Conservation (phyloP, 2,888 invertebrate species). For the Sycophila texana region DNA sequence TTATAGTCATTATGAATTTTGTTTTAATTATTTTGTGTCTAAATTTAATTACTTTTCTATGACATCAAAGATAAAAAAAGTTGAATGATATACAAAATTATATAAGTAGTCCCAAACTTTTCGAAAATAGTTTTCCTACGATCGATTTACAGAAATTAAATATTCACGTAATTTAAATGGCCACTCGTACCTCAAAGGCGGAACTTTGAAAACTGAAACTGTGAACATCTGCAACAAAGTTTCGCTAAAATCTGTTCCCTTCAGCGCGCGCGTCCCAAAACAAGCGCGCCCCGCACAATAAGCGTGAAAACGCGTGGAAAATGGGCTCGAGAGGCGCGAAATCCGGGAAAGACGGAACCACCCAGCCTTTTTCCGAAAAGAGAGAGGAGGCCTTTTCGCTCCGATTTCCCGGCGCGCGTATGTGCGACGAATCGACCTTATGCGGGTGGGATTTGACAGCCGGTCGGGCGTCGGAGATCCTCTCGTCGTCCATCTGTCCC, state of each 20-base stretch:
- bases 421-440: slow-evolving; percentile 16
- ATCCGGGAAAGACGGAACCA: slow-evolving; percentile 17
- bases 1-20: too few species aligned
- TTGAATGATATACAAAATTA: too few species aligned
- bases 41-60: too few species aligned
- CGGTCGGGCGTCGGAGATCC: slow-evolving; percentile 19
- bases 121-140: too few species aligned
- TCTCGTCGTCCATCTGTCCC: slow-evolving; percentile 68
- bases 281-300: slow-evolving; percentile 2
- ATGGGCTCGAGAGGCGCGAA: neutral
- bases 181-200: neutral
- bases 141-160: too few species aligned
- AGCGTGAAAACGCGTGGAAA: slow-evolving; percentile 12
- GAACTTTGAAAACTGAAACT: neutral
- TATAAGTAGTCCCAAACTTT: too few species aligned
- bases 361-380: slow-evolving; percentile 8
- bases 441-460: neutral
- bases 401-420: neutral
- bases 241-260: neutral
- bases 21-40: too few species aligned
- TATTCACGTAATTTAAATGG: too few species aligned
- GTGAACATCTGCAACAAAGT: neutral
- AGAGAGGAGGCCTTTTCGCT: neutral
- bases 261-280: neutral
- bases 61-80: too few species aligned